These are phyloP conservation scores for Lacerta agilis DNA, from an alignment of 2,797 vertebrate species.

Conservation along the genomic window DNA sequence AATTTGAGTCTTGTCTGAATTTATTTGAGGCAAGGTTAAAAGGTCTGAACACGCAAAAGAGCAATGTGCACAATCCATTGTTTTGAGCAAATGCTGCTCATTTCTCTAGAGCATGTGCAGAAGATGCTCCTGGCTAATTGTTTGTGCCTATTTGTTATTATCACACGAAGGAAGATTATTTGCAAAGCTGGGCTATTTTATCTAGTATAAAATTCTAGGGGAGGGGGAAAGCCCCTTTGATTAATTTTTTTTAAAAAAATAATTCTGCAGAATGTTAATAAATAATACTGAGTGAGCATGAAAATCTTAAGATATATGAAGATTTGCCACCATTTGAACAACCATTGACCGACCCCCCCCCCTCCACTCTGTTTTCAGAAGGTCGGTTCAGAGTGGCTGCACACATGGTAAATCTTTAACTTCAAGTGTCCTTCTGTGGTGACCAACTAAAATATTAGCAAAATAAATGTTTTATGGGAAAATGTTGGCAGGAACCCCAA, in stretches of 20 bases:
- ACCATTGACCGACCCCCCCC: too few relatives aligned
- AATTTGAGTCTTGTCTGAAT: too few relatives aligned
- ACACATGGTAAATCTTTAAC: conserved; percentile 84
- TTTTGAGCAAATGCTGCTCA: not conserved
- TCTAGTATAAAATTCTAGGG: conserved; percentile 63
- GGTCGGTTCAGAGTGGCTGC: conserved; percentile 66
- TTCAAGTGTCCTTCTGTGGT: conserved; percentile 85
- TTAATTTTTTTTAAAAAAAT: conserved; percentile 42
- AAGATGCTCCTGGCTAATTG: not conserved
- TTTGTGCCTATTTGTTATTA: conserved; percentile 39
- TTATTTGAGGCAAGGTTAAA: too few relatives aligned
- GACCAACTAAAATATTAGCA: conserved; percentile 86
- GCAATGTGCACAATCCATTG: not conserved
- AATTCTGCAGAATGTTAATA: conserved; percentile 53
- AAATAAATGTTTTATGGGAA: conserved; percentile 90
- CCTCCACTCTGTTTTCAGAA: conserved; percentile 22
- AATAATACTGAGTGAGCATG: conserved; percentile 61
- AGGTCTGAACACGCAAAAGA: not conserved
- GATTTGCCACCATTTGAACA: conserved; percentile 55
- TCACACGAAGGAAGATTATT: conserved; percentile 56
- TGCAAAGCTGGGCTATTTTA: conserved; percentile 61
- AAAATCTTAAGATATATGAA: conserved; percentile 66
- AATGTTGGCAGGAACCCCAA: conserved; percentile 86
- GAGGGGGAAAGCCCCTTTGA: conserved; percentile 53
- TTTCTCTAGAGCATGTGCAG: not conserved